A percentile compares a stretch with the other conserved stretches of the same genome.
Conservation (phyloP, 2,888 invertebrate species). For the Archaeoteleia sp. region DNA sequence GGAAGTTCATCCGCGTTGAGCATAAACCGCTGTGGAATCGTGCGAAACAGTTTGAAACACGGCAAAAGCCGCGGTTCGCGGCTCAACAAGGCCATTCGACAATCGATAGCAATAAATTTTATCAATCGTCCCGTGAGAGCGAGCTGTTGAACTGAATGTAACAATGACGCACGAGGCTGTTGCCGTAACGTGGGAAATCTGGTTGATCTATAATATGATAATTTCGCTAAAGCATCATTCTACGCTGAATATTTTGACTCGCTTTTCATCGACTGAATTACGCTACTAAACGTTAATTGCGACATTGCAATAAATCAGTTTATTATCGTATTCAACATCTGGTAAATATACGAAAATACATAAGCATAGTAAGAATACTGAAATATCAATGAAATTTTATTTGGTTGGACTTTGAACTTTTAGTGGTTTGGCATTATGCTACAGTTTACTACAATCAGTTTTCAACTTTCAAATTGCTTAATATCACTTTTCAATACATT, state of each 20-base stretch:
- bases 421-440: too few relatives aligned
- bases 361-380: constrained; percentile 24
- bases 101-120: constrained; percentile 50
- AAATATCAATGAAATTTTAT: constrained; percentile 38
- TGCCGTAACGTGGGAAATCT: constrained; percentile 29
- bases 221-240: constrained; percentile 9
- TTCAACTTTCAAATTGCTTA: too few relatives aligned
- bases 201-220: constrained; percentile 31
- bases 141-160: constrained; percentile 38
- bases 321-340: background rate
- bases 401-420: too few relatives aligned
- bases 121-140: constrained; percentile 36
- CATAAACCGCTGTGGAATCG: constrained; percentile 33
- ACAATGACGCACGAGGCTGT: constrained; percentile 16
- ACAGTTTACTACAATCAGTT: too few relatives aligned
- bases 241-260: constrained; percentile 15
- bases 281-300: constrained; percentile 20
- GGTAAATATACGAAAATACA: constrained; percentile 16
- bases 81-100: constrained; percentile 40
- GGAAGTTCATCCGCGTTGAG: constrained; percentile 21
- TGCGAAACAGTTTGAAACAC: constrained; percentile 35
- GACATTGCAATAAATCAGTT: constrained; percentile 14
- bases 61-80: constrained; percentile 32
- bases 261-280: constrained; percentile 20
- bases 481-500: too few relatives aligned